Evolutionary conservation across 1,140 invertebrate genomes (phyloP), one percentile per base, ranked within the genome.

Genomic region (Goniozus legneri): DNA sequence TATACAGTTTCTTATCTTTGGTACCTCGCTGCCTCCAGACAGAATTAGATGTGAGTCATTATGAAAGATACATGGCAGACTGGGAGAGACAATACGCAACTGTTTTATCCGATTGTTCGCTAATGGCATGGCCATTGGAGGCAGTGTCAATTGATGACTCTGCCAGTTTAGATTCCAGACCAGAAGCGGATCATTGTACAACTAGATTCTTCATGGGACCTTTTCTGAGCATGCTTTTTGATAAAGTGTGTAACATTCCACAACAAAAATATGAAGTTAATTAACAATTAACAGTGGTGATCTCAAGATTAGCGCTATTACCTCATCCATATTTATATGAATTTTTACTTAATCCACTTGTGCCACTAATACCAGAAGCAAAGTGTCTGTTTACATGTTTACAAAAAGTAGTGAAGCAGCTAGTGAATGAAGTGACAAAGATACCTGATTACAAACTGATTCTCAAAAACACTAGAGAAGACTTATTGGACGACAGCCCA

Each of bases 301-400:
- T 91, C 38, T 85, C 88, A 2, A 84, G 83, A 60, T 63, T 92
- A 43, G 84, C 84, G 19, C 71, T 91, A 35, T 63, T 91, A 43
- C 88, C 89, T 8, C 87, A 91, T 73, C 85, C 86, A 8, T 82
- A 84, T 65, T 64, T 92, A n/a, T 85, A 89, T 56, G 88, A 91
- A 62, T 91, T 82, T 71, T 63, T 91, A 8, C 64, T 91, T n/a
- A 85, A 89, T 64, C 87, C 88, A 1, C 76, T 81, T 36, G 64
- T 90, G 45, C 82, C 85, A 6, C 65, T 84, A 8, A 70, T 73
- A 3, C 77, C 79, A 44, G 81, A 75, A 44, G 80, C 78, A 2
- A 80, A 77, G 44, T 85, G 83, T 36, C 65, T 91, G n/a, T 86
- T 83, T 56, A 78, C 77, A 40, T 79, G 81, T 10, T 69, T 92